phyloP scores from a whole-genome alignment of 2,888 invertebrate genomes.

The Tetramorium bicarinatum region DNA sequence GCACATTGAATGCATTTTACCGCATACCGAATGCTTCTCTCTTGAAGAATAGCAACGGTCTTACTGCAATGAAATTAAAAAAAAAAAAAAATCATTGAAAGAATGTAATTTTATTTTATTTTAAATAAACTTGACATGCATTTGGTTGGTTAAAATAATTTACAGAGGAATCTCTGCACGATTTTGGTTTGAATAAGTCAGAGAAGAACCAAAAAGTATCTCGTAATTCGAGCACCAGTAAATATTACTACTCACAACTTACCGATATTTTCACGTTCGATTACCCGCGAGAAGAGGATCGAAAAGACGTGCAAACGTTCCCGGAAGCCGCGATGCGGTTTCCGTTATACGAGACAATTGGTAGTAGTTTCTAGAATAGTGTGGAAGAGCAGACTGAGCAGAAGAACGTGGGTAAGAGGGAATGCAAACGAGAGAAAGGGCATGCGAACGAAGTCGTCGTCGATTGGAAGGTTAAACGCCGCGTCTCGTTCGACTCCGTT shows the following conservation, averaged over 20 bases:
- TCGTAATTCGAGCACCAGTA: not conserved
- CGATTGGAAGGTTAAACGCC: conserved; percentile 75
- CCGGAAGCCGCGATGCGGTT: conserved; percentile 26
- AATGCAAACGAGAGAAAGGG: conserved; percentile 9
- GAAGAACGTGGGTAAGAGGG: conserved; percentile 1
- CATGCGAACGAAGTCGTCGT: conserved; percentile 52
- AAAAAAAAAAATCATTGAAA: not conserved
- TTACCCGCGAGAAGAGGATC: conserved; percentile 31
- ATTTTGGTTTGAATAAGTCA: not conserved
- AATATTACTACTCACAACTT: not conserved
- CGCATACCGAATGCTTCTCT: conserved; percentile 18
- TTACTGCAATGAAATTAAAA: not conserved
- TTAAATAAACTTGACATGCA: not conserved
- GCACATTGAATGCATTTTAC: conserved; percentile 55
- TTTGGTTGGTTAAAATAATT: not conserved
- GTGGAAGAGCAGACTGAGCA: conserved; percentile 25
- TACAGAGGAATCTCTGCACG: not conserved
- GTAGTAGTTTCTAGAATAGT: conserved; percentile 39
- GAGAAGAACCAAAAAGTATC: not conserved
- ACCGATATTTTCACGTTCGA: conserved; percentile 16
- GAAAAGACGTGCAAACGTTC: conserved; percentile 31
- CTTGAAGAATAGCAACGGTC: not conserved
- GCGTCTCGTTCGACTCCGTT: conserved; percentile 52
- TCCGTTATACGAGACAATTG: conserved; percentile 47
- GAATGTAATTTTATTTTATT: not conserved